Evolutionary conservation across 2,797 vertebrate species (phyloP).

Genomic region (Eptatretus atami): DNA sequence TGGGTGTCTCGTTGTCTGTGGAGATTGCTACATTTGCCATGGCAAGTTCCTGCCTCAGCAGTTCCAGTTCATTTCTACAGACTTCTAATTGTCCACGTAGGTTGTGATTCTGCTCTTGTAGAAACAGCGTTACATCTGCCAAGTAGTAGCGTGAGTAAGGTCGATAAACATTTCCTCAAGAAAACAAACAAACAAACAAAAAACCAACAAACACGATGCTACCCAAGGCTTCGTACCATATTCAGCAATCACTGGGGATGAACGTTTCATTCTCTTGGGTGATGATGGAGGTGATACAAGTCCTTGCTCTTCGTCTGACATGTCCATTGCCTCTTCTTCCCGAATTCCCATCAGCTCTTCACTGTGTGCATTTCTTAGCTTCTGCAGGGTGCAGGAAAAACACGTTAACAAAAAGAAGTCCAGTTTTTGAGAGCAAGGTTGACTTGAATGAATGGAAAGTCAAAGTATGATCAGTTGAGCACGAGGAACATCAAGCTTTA

Average conservation of each 20-base stretch:
- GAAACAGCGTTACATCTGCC: constrained; percentile 26
- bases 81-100: constrained; percentile 77
- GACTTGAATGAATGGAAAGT: too few relatives aligned
- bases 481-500: too few relatives aligned
- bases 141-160: constrained; percentile 16
- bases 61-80: constrained; percentile 66
- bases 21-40: too few relatives aligned
- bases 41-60: constrained; percentile 38
- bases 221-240: background rate
- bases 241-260: too few relatives aligned
- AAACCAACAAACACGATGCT: background rate
- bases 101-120: constrained; percentile 70
- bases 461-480: too few relatives aligned
- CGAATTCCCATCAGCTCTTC: constrained; percentile 86
- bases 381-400: constrained; percentile 17
- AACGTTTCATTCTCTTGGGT: too few relatives aligned
- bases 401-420: background rate
- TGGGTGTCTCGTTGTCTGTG: too few relatives aligned
- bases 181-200: background rate
- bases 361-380: constrained; percentile 64
- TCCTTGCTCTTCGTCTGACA: constrained; percentile 60
- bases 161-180: background rate
- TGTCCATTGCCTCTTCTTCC: constrained; percentile 86
- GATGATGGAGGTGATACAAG: constrained; percentile 8
- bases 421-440: too few relatives aligned